Conservation (phyloP, 2,113 vertebrate genomes). For the Ascaphus truei region DNA sequence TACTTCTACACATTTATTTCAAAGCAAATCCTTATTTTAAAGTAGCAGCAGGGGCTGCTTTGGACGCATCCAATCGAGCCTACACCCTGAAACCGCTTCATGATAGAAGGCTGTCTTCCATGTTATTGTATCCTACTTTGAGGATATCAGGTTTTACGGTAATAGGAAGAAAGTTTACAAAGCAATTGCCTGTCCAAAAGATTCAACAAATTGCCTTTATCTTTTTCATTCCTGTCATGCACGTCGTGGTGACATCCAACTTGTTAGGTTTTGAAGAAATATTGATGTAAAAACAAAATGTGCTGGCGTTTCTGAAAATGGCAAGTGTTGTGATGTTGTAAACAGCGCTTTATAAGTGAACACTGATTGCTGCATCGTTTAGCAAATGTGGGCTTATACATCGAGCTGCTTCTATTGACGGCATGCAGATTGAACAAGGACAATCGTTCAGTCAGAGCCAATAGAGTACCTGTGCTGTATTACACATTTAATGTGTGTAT, state of each 20-base stretch:
- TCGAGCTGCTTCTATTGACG: too few relatives aligned
- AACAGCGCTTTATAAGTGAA: neutral
- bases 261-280: too few relatives aligned
- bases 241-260: too few relatives aligned
- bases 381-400: too few relatives aligned
- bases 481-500: too few relatives aligned
- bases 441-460: too few relatives aligned
- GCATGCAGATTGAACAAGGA: too few relatives aligned
- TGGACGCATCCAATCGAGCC: neutral
- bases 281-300: too few relatives aligned
- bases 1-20: slow-evolving; percentile 15
- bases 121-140: slow-evolving; percentile 3
- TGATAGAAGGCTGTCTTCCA: neutral
- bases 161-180: too few relatives aligned
- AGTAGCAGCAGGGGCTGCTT: neutral
- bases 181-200: neutral
- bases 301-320: slow-evolving; percentile 1
- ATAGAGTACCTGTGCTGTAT: too few relatives aligned
- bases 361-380: neutral
- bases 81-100: neutral
- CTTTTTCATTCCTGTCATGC: neutral
- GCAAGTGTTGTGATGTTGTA: neutral
- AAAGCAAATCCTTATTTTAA: slow-evolving; percentile 23
- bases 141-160: neutral
- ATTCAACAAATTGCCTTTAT: neutral